Evolutionary conservation across 1,140 invertebrate species (phyloP), one percentile per base, ranked within the genome.

Genomic region (Cotesia vestalis): DNA sequence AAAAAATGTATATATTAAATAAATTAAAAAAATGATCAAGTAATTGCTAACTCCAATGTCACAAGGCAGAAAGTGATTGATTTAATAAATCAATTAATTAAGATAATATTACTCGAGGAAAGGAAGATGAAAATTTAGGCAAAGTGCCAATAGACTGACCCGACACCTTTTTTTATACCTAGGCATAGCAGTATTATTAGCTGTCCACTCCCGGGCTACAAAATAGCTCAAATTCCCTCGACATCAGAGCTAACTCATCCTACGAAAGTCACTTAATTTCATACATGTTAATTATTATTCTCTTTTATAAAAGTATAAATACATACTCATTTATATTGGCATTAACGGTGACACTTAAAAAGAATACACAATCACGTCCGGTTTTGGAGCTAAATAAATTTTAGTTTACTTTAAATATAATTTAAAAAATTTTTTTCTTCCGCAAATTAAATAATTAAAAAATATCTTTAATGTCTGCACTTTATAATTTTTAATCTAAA

Each of bases 131-230:
- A 53, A 80, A 75, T 81, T 78, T 79, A 76, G 79, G 75, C 71
- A 12, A 14, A n/a, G 12, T 3, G 11, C 53, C 53, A 55, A 12
- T n/a, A 12, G 17, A 55, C 53, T 38, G 35, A 34, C 73, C 76
- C 73, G 72, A 77, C 74, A 77, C 76, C 66, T 59, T 76, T 78
- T 78, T 73, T 78, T 72, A 74, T 66, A 40, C 72, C 77, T 78
- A 77, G 77, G 68, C 73, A 78, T 76, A 64, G 60, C 66, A 59
- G 70, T 83, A 83, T 83, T 82, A 81, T 81, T 83, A 83, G 80
- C 72, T 69, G 27, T 52, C 72, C 67, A 69, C 69, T 71, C 73
- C 74, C 75, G 76, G 77, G 76, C 68, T 81, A 77, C 20, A 36
- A 14, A 34, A 62, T 46, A 59, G 52, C 40, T 59, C 46, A 52